Base-by-base conservation (phyloP, 2,113 vertebrate genomes). In the Vidua chalybeata region DNA sequence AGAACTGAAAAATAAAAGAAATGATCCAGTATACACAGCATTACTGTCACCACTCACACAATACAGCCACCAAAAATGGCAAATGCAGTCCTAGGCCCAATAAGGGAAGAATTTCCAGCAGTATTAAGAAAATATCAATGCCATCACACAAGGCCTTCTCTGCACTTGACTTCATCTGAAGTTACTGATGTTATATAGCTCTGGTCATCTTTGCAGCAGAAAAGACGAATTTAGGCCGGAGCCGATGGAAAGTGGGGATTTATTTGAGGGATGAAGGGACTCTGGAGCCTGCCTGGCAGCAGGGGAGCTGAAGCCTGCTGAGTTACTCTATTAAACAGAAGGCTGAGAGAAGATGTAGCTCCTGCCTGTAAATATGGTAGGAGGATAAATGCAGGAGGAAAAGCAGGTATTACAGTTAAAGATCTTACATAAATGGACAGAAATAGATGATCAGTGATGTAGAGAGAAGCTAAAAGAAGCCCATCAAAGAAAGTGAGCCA, bases 391-490 rank as follows among this genome's bases (percentile, higher is more conserved):
- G 26, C 72, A 88, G 56, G 45, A 92, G n/a, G n/a, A 84, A 90
- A 90, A 94, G 27, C 18, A 95, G 83, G 75, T 85, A 62, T 77
- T 81, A 18, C 7, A 89, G 77, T 35, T 92, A 62, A 92, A 89
- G 59, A n/a, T 69, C 88, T 91, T 80, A 74, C 15, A 62, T 58
- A 90, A 88, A 83, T 26, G 41, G 46, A 37, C 51, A 83, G 72
- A 66, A 92, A 93, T 37, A 90, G 76, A 67, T 18, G 41, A 35
- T 16, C 16, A 74, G 68, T 51, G 68, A 84, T 15, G 20, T 3
- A 67, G 48, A 54, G 33, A 27, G 33, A 92, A 93, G 59, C 37
- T 74, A 84, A 56, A 92, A 83, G 43, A 6, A 17, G 23, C 11
- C 23, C 37, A 77, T 75, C 64, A 96, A 91, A 81, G 30, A 67